Evolutionary conservation across 2,113 vertebrate species (phyloP), one percentile per base, ranked within the genome.

Genomic region (Chionodraco myersi): DNA sequence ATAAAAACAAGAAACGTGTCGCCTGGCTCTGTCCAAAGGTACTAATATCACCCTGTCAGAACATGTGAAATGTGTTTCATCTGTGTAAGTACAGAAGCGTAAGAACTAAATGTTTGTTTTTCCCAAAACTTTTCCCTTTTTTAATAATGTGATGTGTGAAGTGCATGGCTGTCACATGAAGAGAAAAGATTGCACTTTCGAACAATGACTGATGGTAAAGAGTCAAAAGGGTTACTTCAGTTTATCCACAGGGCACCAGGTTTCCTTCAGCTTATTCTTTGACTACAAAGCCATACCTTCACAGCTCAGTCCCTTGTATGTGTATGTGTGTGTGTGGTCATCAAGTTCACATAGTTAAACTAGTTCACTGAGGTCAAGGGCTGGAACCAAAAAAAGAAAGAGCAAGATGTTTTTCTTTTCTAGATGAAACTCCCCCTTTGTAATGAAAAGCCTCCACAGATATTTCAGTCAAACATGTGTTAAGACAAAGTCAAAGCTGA

Each of bases 341-440:
- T 60, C 26, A 72, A 59, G 63, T 80, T 86, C 78, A 82, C 78
- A 78, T 68, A 72, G 82, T 77, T 82, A 72, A 78, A 82, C 49
- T 61, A 34, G 75, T 67, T 82, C 72, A 71, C 63, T 47, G 79
- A 80, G 77, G 84, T 85, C 62, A 83, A 79, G 23, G 18, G 49
- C 66, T 83, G 56, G 61, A 69, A 71, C 60, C 73, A 66, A 80
- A 67, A 79, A 79, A 65, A 72, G 53, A 67, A 26, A 41, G 47
- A 44, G 51, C 18, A 18, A 73, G 26, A 65, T n/a, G 49, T 67
- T 69, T 26, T 77, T 73, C 48, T 67, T 74, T 69, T 62, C 1
- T 59, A 45, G 54, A 74, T 68, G 58, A 86, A 80, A 59, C 45
- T 18, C 58, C n/a, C 47, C 62, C 13, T 71, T 77, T 71, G 58